Base-by-base conservation (phyloP, 2,113 vertebrate genomes). In the Eonycteris spelaea region DNA sequence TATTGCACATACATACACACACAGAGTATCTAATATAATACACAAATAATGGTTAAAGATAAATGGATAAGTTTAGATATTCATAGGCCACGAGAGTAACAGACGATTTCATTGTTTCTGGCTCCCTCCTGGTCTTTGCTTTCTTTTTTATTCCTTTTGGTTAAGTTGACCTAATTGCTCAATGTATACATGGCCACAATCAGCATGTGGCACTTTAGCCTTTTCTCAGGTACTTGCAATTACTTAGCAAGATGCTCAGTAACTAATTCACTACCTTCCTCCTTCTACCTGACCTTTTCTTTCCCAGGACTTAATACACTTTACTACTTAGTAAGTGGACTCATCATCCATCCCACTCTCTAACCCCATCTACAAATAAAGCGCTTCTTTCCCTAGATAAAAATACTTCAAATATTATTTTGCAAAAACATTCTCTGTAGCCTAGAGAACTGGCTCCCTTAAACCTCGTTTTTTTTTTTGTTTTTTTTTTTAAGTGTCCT, bases 211-310 rank as follows among this genome's bases (percentile, higher is more conserved):
- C 5, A 92, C 26, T 90, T 63, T 55, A 79, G n/a, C 10, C 68
- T 88, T 71, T 80, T 91, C 28, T 38, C 4, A 26, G 21, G 8
- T 45, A 94, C 80, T 90, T 74, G 40, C 14, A 87, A 53, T 91
- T 90, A 92, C 51, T 92, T 88, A 73, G 11, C 45, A 94, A 80
- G 26, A 84, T 63, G 7, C 35, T 82, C 78, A 95, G 33, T 16
- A 96, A 85, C 93, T 94, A 85, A 96, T 95, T 95, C 61, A 80
- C 82, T 61, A 68, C 43, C 35, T 80, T 19, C 33, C n/a, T 73
- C 33, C 18, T 89, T 79, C 22, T 80, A 82, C 22, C 43, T 95
- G 93, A 92, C 13, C 30, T 91, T 96, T 94, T 18, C 3, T 51
- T 96, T 79, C 48, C 26, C 13, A 80, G 63, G 51, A 80, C 33